Percentiles rank a stretch among this genome's conserved stretches.
phyloP scores from a whole-genome alignment of 2,113 vertebrate genomes.

The Ochotona princeps region DNA sequence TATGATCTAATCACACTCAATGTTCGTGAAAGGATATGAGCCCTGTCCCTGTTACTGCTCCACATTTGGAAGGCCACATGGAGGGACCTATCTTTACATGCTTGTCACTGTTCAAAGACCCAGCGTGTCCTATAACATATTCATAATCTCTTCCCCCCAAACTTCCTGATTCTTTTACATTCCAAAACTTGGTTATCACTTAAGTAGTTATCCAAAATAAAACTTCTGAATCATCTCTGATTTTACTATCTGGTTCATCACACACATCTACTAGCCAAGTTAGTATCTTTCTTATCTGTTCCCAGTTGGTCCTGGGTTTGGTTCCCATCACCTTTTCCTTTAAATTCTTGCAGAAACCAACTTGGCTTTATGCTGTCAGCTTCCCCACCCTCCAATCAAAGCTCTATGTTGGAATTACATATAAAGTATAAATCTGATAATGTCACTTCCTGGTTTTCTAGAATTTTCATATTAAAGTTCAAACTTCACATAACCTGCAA shows the following conservation, averaged over 20 bases:
- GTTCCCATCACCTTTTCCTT: neutral
- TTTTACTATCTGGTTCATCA: neutral
- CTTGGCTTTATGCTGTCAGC: neutral
- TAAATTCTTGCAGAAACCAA: neutral
- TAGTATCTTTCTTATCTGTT: neutral
- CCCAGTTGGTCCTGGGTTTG: neutral
- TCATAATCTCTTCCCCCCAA: too few species aligned
- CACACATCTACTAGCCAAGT: neutral
- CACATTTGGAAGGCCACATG: neutral
- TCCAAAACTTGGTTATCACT: neutral
- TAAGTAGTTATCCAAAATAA: neutral
- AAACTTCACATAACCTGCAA: neutral
- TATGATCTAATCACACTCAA: neutral
- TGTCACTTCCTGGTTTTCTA: neutral
- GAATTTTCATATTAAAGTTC: neutral
- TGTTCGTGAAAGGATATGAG: neutral
- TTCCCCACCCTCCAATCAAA: neutral
- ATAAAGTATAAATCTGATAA: neutral
- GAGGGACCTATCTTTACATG: neutral
- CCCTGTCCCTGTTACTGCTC: neutral
- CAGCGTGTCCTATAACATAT: too few species aligned
- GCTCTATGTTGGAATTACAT: neutral
- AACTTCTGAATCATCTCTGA: neutral
- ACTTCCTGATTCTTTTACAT: neutral
- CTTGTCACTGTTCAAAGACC: neutral